Conservation (phyloP, 2,797 vertebrate species). For the Austrolebias charrua region DNA sequence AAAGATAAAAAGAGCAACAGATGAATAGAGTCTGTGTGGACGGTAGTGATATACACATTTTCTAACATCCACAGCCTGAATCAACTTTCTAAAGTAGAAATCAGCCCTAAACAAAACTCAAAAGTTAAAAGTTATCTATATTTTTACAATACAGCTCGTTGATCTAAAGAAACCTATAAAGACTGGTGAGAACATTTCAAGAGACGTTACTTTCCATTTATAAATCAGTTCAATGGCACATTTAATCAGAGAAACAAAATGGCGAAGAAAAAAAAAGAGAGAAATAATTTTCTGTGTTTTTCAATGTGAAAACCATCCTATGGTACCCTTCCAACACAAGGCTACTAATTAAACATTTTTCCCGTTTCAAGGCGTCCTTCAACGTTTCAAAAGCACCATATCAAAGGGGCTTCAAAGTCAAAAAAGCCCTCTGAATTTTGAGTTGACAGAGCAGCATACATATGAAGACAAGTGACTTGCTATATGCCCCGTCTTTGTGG, state of each 20-base stretch:
- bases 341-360: conserved; percentile 75
- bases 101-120: conserved; percentile 42
- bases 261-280: conserved; percentile 17
- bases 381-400: conserved; percentile 76
- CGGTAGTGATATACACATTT: conserved; percentile 37
- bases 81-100: conserved; percentile 42
- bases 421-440: conserved; percentile 59
- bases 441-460: conserved; percentile 64
- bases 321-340: conserved; percentile 54
- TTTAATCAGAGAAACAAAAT: conserved; percentile 58
- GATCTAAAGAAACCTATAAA: conserved; percentile 67
- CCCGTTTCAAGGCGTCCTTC: conserved; percentile 74
- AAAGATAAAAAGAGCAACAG: conserved; percentile 43
- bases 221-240: conserved; percentile 68
- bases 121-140: conserved; percentile 42
- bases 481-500: conserved; percentile 40
- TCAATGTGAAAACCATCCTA: conserved; percentile 45
- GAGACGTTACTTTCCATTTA: conserved; percentile 64
- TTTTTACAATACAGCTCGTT: conserved; percentile 52
- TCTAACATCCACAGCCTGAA: conserved; percentile 38
- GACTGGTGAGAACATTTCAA: conserved; percentile 66
- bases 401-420: conserved; percentile 77
- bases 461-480: conserved; percentile 56
- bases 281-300: conserved; percentile 38
- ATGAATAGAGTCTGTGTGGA: conserved; percentile 8